A percentile compares a stretch with the other conserved stretches of the same genome.
phyloP scores from a whole-genome alignment of 1,140 invertebrate genomes.

The Brachionus sp. region DNA sequence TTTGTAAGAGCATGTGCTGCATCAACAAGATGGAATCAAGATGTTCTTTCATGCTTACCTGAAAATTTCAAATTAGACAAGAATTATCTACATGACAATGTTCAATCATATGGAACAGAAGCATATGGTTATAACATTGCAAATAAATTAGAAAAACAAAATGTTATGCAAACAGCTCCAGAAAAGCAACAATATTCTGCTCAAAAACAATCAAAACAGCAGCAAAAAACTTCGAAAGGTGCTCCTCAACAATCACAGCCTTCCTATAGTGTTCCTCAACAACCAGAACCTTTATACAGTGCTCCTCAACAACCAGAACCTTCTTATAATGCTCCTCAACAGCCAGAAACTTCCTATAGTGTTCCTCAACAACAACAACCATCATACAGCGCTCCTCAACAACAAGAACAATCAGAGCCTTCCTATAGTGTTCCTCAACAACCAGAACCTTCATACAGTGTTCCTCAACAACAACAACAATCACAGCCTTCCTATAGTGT shows the following conservation, averaged over 20 bases:
- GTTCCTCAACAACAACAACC: background rate
- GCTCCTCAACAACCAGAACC: background rate
- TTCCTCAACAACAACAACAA: background rate
- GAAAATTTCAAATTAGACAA: conserved; percentile 17
- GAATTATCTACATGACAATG: conserved; percentile 3
- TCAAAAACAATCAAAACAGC: background rate
- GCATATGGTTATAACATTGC: conserved; percentile 22
- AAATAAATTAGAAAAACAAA: background rate
- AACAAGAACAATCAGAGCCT: too few species aligned
- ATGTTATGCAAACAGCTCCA: background rate
- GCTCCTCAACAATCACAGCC: background rate
- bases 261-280: background rate
- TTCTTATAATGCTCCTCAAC: background rate
- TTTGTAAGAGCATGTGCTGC: conserved; percentile 41
- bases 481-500: too few species aligned
- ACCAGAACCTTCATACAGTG: background rate
- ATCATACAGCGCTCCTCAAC: background rate
- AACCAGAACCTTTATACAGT: too few species aligned
- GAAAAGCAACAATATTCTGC: background rate
- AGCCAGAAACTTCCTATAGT: background rate
- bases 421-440: background rate
- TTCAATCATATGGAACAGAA: background rate
- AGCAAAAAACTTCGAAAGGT: too few species aligned
- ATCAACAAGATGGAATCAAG: conserved; percentile 30
- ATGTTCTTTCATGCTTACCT: conserved; percentile 18